Evolutionary conservation across 2,888 invertebrate species (phyloP).

Genomic region (Drosophila ezoana): DNA sequence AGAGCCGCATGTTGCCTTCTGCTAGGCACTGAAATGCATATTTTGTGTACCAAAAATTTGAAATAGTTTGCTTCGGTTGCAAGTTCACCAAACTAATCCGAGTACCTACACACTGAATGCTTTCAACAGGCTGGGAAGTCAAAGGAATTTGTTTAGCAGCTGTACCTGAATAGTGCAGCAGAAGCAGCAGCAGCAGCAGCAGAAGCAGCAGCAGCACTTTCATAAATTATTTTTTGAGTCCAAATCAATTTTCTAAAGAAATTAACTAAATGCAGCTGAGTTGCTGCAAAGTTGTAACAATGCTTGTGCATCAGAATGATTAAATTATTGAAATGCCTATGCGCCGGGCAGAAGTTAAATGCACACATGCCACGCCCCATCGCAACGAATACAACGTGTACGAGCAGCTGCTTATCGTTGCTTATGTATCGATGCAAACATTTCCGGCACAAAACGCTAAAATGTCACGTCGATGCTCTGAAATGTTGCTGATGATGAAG

Average conservation of each 20-base stretch:
- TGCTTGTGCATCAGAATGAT: slow-evolving; percentile 53
- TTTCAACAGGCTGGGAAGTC: slow-evolving; percentile 27
- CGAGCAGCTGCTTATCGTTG: slow-evolving; percentile 34
- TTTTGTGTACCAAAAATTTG: slow-evolving; percentile 14
- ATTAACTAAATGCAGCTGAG: slow-evolving; percentile 54
- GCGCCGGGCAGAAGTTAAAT: slow-evolving; percentile 7
- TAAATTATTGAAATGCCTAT: slow-evolving; percentile 44
- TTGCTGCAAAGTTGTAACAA: slow-evolving; percentile 26
- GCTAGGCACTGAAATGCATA: not conserved
- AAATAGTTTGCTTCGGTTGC: slow-evolving; percentile 13
- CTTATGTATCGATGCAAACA: slow-evolving; percentile 75
- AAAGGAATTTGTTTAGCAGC: slow-evolving; percentile 19
- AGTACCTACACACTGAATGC: slow-evolving; percentile 10
- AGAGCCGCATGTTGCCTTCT: slow-evolving; percentile 1
- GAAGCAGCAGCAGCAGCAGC: not conserved
- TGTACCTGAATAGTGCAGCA: not conserved
- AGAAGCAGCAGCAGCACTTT: slow-evolving; percentile 50
- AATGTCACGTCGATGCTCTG: slow-evolving; percentile 71
- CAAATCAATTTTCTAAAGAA: slow-evolving; percentile 47
- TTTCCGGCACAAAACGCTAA: slow-evolving; percentile 77
- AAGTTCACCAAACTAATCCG: slow-evolving; percentile 11
- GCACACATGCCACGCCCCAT: slow-evolving; percentile 18
- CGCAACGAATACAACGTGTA: not conserved
- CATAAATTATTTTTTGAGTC: slow-evolving; percentile 49
- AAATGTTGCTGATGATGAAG: slow-evolving; percentile 36